These are phyloP conservation scores for Sphyrna mokarran DNA, from an alignment of 2,113 vertebrate species.

Conservation along the genomic window DNA sequence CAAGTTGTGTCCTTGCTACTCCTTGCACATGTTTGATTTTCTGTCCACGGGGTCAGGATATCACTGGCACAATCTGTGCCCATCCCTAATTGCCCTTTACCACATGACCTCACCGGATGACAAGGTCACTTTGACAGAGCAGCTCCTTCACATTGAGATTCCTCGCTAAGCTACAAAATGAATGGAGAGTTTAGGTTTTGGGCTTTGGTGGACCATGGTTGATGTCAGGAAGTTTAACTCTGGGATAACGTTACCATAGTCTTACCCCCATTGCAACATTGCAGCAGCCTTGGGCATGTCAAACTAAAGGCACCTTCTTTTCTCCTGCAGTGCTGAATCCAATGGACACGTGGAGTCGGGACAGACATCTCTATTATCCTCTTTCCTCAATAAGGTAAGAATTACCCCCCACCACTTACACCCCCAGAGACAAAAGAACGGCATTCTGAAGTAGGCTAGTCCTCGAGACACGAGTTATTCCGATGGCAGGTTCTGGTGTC, in stretches of 20 bases:
- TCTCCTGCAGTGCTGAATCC: slow-evolving; percentile 98
- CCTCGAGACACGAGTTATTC: slow-evolving; percentile 96
- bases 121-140: not conserved
- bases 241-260: not conserved
- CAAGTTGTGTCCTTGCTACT: not conserved
- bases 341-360: slow-evolving; percentile 88
- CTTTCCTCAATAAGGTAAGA: slow-evolving; percentile 99
- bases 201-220: not conserved
- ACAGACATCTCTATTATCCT: slow-evolving; percentile 99
- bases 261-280: not conserved
- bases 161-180: not conserved
- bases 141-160: not conserved
- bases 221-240: not conserved
- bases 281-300: slow-evolving; percentile 69
- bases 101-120: not conserved
- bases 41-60: too few species aligned
- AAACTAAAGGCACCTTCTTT: slow-evolving; percentile 59
- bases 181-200: not conserved
- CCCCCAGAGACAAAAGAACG: slow-evolving; percentile 65
- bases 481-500: slow-evolving; percentile 90
- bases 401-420: slow-evolving; percentile 76
- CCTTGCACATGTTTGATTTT: not conserved
- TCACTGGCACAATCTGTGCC: not conserved
- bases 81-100: not conserved
- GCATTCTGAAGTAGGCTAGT: slow-evolving; percentile 66